phyloP scores from a whole-genome alignment of 1,140 invertebrate genomes.

The Hyposmocoma kahamanoa region DNA sequence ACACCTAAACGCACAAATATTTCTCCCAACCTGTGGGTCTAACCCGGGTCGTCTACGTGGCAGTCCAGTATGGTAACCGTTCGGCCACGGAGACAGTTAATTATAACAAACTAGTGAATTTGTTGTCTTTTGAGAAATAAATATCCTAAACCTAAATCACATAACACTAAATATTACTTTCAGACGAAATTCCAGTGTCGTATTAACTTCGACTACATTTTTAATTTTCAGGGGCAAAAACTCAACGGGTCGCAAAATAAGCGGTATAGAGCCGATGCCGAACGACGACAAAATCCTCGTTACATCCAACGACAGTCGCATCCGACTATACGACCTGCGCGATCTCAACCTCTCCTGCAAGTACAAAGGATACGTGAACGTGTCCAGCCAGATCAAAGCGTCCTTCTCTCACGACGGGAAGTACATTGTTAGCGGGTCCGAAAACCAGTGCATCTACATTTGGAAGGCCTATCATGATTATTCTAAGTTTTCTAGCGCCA shows the following conservation, averaged over 20 bases:
- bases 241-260: slow-evolving; percentile 95
- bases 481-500: slow-evolving; percentile 94
- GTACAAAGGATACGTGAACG: slow-evolving; percentile 95
- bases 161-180: too few species aligned
- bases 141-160: too few species aligned
- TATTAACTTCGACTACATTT: too few species aligned
- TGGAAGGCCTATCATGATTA: slow-evolving; percentile 98
- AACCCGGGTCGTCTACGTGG: too few species aligned
- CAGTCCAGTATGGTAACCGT: too few species aligned
- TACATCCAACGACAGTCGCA: slow-evolving; percentile 98
- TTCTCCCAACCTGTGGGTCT: too few species aligned
- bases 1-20: too few species aligned
- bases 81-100: too few species aligned
- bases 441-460: slow-evolving; percentile 98
- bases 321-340: slow-evolving; percentile 96
- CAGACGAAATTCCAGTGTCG: too few species aligned
- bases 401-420: slow-evolving; percentile 97
- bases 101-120: too few species aligned
- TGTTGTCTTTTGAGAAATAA: too few species aligned
- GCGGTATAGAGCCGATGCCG: slow-evolving; percentile 97
- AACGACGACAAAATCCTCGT: slow-evolving; percentile 98
- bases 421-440: slow-evolving; percentile 97
- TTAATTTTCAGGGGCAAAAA: slow-evolving; percentile 90
- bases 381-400: slow-evolving; percentile 97
- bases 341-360: slow-evolving; percentile 97